Percentiles rank a stretch among this genome's conserved stretches.
Evolutionary conservation across 2,888 invertebrate species (phyloP).

Genomic region (Pomacea canaliculata): DNA sequence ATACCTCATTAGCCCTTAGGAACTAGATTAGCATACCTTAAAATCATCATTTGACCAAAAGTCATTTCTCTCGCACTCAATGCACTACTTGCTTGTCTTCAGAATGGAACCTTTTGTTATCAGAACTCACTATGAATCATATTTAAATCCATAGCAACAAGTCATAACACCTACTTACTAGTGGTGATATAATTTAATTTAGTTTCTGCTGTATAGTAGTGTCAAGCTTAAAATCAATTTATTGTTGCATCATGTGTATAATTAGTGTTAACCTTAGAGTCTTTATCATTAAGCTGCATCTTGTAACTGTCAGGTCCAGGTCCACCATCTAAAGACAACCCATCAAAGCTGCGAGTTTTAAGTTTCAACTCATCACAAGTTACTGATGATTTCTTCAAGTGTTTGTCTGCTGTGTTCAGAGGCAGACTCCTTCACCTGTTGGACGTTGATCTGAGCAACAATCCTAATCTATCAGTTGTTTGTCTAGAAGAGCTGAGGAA

Average conservation of each 20-base stretch:
- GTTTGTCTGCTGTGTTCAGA: slow-evolving; percentile 37
- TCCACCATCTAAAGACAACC: slow-evolving; percentile 11
- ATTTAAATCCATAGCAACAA: too few species aligned
- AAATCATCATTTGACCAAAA: too few species aligned
- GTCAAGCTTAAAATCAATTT: too few species aligned
- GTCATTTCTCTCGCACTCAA: too few species aligned
- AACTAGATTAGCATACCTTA: too few species aligned
- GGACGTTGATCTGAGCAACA: slow-evolving; percentile 50
- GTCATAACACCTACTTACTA: too few species aligned
- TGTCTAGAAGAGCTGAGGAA: slow-evolving; percentile 40
- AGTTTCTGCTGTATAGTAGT: too few species aligned
- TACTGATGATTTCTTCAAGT: slow-evolving; percentile 41
- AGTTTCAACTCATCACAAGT: slow-evolving; percentile 47
- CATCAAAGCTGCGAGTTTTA: slow-evolving; percentile 40
- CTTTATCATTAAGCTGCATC: not conserved
- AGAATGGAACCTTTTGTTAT: too few species aligned
- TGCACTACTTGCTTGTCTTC: too few species aligned
- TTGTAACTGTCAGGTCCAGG: not conserved
- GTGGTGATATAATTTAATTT: too few species aligned
- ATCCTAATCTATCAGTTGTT: slow-evolving; percentile 42
- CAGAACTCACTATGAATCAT: too few species aligned
- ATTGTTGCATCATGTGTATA: not conserved
- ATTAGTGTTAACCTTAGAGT: not conserved
- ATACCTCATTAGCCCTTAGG: too few species aligned
- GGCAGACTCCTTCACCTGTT: slow-evolving; percentile 45